Base-by-base conservation (phyloP, 2,888 invertebrate species). In the Lapara coniferarum region DNA sequence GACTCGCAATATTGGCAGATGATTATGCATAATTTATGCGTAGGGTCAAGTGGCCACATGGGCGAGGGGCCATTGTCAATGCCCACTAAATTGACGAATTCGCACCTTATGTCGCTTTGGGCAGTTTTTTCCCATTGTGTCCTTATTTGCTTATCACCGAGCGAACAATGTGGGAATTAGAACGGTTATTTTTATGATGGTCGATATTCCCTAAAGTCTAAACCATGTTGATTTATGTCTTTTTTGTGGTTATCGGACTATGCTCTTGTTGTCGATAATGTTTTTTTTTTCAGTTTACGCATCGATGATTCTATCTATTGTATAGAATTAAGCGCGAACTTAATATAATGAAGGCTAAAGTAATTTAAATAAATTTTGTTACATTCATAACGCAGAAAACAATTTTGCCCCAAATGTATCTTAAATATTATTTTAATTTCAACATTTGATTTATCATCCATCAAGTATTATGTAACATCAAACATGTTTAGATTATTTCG, bases 21-120 rank as follows among this genome's bases (percentile, higher is more conserved):
- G 91, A 92, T 92, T 90, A 88, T 88, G 91, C 92, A 90, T 93
- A 92, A 92, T 92, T 91, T 93, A 93, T 92, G 91, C 90, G 80
- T 80, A 77, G 92, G 92, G 92, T 92, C 93, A 93, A 93, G 91
- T 91, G 89, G 88, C 80, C 86, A 74, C 74, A 79, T 63, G 63
- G 63, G 46, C 63, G 19, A 19, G 46, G 16, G 46, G 63, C 63
- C n/a, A 16, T 59, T 10, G 16, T 70, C 59, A 89, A 89, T 89
- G 85, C 82, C 70, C 80, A 83, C 81, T 83, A 89, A 89, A 86
- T 89, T 89, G 88, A 77, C 72, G 82, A 82, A 86, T 88, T 89
- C 81, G 83, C 89, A 89, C 89, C 89, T 89, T 92, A 88, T 93
- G 93, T 79, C 87, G 78, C 71, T 75, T 80, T 88, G 86, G 85